A percentile compares a stretch with the other conserved stretches of the same genome.
phyloP scores from a whole-genome alignment of 1,140 invertebrate genomes.

The Dufourea novaeangliae region DNA sequence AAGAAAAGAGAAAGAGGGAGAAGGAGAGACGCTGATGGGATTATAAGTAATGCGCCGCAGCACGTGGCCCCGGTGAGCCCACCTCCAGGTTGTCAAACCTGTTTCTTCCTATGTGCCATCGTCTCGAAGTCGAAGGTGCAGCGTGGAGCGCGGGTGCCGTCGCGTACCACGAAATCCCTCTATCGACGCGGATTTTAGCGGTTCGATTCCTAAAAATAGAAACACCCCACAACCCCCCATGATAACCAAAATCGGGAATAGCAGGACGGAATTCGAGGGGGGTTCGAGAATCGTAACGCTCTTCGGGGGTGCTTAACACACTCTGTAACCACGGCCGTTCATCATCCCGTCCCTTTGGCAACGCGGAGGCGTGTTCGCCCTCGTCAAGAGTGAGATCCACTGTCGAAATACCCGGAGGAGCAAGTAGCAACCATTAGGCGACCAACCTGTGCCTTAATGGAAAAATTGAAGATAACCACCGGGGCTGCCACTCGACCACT shows the following conservation, averaged over 20 bases:
- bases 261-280: constrained; percentile 26
- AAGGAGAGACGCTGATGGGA: constrained; percentile 65
- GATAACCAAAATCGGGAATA: constrained; percentile 1
- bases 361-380: constrained; percentile 29
- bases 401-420: constrained; percentile 60
- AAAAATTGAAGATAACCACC: constrained; percentile 73
- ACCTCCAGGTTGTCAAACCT: constrained; percentile 80
- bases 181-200: constrained; percentile 60
- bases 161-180: constrained; percentile 62
- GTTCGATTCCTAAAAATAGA: constrained; percentile 56
- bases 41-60: constrained; percentile 77
- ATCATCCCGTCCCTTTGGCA: not conserved
- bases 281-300: not conserved
- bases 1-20: constrained; percentile 47
- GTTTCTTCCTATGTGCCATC: constrained; percentile 74
- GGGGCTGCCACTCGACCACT: constrained; percentile 67
- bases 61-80: constrained; percentile 77
- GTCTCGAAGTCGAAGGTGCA: constrained; percentile 68
- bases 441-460: constrained; percentile 71
- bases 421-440: constrained; percentile 71
- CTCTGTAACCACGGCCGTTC: not conserved
- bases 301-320: not conserved
- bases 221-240: not conserved
- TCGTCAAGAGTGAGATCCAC: constrained; percentile 62
- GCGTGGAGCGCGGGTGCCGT: constrained; percentile 64